Base-by-base conservation (phyloP, 2,797 vertebrate genomes). In the Heliangelus exortis region DNA sequence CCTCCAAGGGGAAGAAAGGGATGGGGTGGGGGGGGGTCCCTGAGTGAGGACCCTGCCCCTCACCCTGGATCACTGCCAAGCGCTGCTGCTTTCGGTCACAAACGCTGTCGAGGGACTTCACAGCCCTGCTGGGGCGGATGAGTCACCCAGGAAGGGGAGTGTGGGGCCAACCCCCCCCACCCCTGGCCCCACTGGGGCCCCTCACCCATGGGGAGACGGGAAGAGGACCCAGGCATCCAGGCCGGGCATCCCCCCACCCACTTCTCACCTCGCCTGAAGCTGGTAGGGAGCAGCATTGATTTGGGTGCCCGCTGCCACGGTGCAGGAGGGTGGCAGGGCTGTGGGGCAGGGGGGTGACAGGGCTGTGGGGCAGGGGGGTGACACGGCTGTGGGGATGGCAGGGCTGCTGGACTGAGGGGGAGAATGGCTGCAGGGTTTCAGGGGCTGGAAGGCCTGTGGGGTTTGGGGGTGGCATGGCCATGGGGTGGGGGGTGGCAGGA, bases 41-140 rank as follows among this genome's bases (percentile, higher is more conserved):
- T n/a, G n/a, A n/a, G n/a, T n/a, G n/a, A n/a, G n/a, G n/a, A 33
- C 33, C 5, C 7, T 3, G 2, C 36, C 55, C 34, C 48, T 66
- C 22, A 14, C 5, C 25, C 20, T 5, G 9, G 45, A 41, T 18
- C 29, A 58, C 57, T 69, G 43, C 47, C 5, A 10, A 58, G 25
- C 3, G 34, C 68, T 10, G 7, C 65, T 34, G 55, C 65, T 80
- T 78, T 81, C 5, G 1, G 74, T 89, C 87, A 29, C 79, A 83
- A 93, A 87, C 9, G 79, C 94, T 95, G 43, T 95, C 65, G 87
- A 96, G 90, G 94, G 95, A 95, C 95, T 92, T 95, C 85, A 95
- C 82, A 91, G 93, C 84, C 68, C 9, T 75, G 33, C 15, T 9
- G 94, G 95, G 93, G 90, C 94, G 80, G 89, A 92, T 95, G 94